Evolutionary conservation across 1,140 invertebrate species (phyloP), one percentile per base, ranked within the genome.

Genomic region (Drosophila repletoides): DNA sequence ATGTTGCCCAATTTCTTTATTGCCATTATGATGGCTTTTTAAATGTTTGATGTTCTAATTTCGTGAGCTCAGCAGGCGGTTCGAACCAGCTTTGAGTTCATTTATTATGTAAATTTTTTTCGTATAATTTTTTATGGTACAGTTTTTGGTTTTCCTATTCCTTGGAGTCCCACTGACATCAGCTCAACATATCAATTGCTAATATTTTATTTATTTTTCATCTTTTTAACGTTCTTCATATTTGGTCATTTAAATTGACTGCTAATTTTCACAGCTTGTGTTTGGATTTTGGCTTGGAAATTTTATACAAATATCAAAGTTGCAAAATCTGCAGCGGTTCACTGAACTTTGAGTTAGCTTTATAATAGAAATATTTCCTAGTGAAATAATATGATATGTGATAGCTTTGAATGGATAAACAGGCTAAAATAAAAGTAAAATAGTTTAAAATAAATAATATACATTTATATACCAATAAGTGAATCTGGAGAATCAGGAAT

Each of bases 231-330:
- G 36, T 10, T 52, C 19, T 60, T 46, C 60, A 53, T 59, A 65
- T 80, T 43, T 60, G 45, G 55, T 0, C 14, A 33, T 56, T 31
- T 15, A 36, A 12, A 56, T 48, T 48, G n/a, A 14, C 15, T 59
- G 75, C 75, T 79, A 74, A 79, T 80, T 79, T 80, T 79, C 71
- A 79, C 76, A 80, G 76, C 24, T 61, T 80, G 53, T 43, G 28
- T 53, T 52, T 61, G 51, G 72, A 33, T 58, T 10, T 52, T 19
- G 10, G 7, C n/a, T 24, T 58, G 71, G 41, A 45, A 65, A 72
- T 26, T 10, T 51, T 33, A 14, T 40, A n/a, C n/a, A n/a, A n/a
- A 5, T 59, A 40, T 49, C 19, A 28, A 26, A n/a, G 21, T 51
- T 51, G 63, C 55, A 33, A 49, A 49, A 49, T 59, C 55, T 59